Conservation (phyloP, 1,140 invertebrate species). For the Penaeus japonicus region DNA sequence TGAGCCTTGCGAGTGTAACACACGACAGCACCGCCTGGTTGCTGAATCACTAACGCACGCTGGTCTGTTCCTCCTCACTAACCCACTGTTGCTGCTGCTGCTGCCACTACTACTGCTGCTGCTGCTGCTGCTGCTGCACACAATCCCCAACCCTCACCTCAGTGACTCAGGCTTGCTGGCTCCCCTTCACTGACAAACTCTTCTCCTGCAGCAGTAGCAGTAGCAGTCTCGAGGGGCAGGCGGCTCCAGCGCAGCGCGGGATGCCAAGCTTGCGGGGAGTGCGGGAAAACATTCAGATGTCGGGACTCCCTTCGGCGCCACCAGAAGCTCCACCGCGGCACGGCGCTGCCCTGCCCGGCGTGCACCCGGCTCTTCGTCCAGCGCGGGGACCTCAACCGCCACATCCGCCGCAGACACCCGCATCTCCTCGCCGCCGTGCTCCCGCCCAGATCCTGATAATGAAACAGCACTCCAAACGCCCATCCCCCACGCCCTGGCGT, state of each 20-base stretch:
- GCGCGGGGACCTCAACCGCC: constrained; percentile 74
- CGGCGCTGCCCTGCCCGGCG: constrained; percentile 70
- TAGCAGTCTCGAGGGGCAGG: constrained; percentile 22
- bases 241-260: not conserved
- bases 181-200: constrained; percentile 24
- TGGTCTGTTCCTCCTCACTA: constrained; percentile 13
- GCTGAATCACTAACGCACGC: constrained; percentile 26
- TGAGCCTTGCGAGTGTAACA: constrained; percentile 8
- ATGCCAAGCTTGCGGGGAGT: constrained; percentile 70
- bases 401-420: constrained; percentile 67
- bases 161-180: constrained; percentile 35
- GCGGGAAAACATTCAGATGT: constrained; percentile 75
- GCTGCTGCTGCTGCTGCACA: not conserved
- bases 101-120: constrained; percentile 25
- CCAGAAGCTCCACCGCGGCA: constrained; percentile 68
- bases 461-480: too few species aligned
- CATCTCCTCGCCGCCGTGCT: not conserved
- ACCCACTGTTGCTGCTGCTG: constrained; percentile 11
- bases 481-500: too few species aligned
- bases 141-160: not conserved
- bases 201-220: constrained; percentile 43
- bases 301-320: constrained; percentile 78
- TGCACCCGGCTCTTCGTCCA: constrained; percentile 73
- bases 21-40: not conserved
- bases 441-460: too few species aligned